These are phyloP conservation scores for Cataglyphis altisquamis DNA, from an alignment of 2,888 invertebrate species.

Conservation along the genomic window DNA sequence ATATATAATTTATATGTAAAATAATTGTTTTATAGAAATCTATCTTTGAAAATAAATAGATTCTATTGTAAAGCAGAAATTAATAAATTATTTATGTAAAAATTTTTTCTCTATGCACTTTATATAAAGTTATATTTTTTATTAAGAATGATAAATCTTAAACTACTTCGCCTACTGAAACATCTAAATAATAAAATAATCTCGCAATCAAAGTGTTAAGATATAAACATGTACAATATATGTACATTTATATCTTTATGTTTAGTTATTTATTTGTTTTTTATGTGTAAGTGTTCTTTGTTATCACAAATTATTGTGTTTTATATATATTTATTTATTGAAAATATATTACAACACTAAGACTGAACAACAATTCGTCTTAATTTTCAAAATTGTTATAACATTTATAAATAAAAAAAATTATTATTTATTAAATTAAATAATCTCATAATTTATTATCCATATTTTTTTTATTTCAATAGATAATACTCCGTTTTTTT, in stretches of 20 bases:
- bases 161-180: neutral
- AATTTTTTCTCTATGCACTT: neutral
- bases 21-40: neutral
- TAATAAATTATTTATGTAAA: neutral
- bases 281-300: neutral
- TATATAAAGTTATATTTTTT: neutral
- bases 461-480: neutral
- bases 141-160: neutral
- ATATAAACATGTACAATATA: slow-evolving; percentile 2
- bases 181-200: neutral
- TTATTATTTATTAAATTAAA: neutral
- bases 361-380: neutral
- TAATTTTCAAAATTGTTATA: neutral
- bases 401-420: neutral
- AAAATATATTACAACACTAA: neutral
- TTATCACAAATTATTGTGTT: neutral
- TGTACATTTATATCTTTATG: neutral
- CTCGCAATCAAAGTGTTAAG: neutral
- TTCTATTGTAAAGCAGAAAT: neutral
- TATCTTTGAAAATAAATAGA: neutral
- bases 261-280: neutral
- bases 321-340: slow-evolving; percentile 26
- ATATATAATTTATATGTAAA: neutral
- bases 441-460: neutral
- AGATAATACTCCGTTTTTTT: neutral